Base-by-base conservation (phyloP, 2,888 invertebrate genomes). In the Adelognathus sp. region DNA sequence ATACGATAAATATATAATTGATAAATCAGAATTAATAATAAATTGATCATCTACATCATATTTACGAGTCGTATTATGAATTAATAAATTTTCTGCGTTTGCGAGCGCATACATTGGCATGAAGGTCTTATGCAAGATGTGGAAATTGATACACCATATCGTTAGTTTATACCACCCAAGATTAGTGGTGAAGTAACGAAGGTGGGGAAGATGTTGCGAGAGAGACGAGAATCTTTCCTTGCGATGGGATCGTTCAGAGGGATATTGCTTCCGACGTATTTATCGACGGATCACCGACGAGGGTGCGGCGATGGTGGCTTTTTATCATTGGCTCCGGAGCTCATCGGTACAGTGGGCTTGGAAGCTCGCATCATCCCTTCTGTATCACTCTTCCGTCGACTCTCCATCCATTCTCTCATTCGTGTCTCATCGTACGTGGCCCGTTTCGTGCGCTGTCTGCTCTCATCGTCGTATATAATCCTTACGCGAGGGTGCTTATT, bases 251-350 rank as follows among this genome's bases (percentile, higher is more conserved):
- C 16, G 7, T 16, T 14, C 56, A 33, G 44, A 18, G 46, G 14
- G 39, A 46, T 61, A 52, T 46, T 61, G 16, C 27, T 46, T 44
- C 69, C 39, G 64, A 60, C 69, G 41, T 78, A 64, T 78, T 69
- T 77, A 80, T 80, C 73, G 66, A 61, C 52, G 41, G 64, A 60
- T 72, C 66, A 67, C 52, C 61, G 74, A 60, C 31, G 63, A 80
- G 80, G 74, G 73, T 75, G 70, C 61, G 71, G 79, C 66, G 27
- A 75, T 81, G 58, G 72, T 81, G 72, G 79, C 63, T 79, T 81
- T 81, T 81, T 67, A 79, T 76, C n/a, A n/a, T n/a, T 81, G 58
- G 75, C 75, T 66, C 52, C 63, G 67, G 69, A 69, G 63, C 63
- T 52, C 50, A n/a, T n/a, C n/a, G 63, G 58, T 73, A 74, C 50